These are phyloP conservation scores for Paramuricea clavata DNA, from an alignment of 92 coral and sea anemone species.

Conservation along the genomic window DNA sequence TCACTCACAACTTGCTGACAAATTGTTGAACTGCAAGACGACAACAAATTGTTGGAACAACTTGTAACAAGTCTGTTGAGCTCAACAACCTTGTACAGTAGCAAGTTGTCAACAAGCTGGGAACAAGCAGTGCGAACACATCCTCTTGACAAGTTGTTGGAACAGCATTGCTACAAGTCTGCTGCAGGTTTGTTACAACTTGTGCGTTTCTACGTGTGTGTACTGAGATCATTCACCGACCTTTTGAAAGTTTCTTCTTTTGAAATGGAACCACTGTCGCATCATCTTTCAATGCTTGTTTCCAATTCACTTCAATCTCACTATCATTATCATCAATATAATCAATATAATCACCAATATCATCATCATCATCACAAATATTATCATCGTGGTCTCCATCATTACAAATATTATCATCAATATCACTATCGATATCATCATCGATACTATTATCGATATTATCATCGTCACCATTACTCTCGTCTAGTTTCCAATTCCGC, in stretches of 20 bases:
- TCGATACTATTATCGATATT: constrained; percentile 22
- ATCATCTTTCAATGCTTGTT: background rate
- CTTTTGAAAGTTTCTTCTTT: background rate
- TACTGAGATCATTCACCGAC: background rate
- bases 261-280: constrained; percentile 24
- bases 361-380: background rate
- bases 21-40: too few species aligned
- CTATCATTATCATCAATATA: constrained; percentile 8
- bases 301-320: constrained; percentile 10
- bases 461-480: background rate
- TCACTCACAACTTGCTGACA: too few species aligned
- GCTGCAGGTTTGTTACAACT: too few species aligned
- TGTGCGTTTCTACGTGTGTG: too few species aligned
- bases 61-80: too few species aligned
- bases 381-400: constrained; percentile 1
- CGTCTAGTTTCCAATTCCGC: constrained; percentile 49
- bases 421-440: background rate
- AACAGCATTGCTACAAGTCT: too few species aligned
- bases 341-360: background rate
- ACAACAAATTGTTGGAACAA: too few species aligned
- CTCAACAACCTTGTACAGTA: too few species aligned
- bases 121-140: too few species aligned
- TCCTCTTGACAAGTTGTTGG: too few species aligned
- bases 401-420: constrained; percentile 9
- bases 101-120: too few species aligned